Conservation (phyloP, 2,113 vertebrate species). For the Triplophysa tibetana region DNA sequence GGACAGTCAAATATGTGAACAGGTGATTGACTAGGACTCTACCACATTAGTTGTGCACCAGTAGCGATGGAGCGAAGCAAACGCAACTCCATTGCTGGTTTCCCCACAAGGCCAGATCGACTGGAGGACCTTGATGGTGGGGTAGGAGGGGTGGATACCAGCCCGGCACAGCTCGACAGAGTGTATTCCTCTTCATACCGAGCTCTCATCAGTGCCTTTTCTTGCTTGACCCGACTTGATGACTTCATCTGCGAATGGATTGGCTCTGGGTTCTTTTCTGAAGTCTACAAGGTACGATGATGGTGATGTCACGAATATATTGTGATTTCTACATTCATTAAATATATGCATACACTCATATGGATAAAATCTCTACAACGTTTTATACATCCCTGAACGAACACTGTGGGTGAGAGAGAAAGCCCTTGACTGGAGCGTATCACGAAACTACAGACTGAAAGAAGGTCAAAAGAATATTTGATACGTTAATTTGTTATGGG, state of each 20-base stretch:
- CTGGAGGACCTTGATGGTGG: conserved; percentile 82
- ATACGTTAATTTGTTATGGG: no score
- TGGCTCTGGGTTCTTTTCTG: conserved; percentile 96
- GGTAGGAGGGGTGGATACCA: conserved; percentile 73
- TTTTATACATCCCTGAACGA: no score
- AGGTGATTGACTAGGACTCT: conserved; percentile 39
- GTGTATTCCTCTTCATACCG: conserved; percentile 89
- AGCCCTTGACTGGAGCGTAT: no score
- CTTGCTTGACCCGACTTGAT: conserved; percentile 94
- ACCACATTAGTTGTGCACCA: conserved; percentile 39
- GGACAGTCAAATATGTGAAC: conserved; percentile 65
- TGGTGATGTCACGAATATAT: no score
- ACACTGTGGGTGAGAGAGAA: no score
- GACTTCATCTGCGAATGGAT: conserved; percentile 97
- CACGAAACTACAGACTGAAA: no score
- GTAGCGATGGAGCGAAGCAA: conserved; percentile 91
- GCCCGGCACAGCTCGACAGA: conserved; percentile 76
- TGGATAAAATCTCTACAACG: no score
- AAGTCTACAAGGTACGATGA: conserved; percentile 89
- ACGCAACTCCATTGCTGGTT: conserved; percentile 94
- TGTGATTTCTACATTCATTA: no score
- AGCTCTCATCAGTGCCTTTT: conserved; percentile 98
- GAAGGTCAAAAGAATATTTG: no score
- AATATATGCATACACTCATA: no score
- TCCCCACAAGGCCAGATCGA: conserved; percentile 86